Evolutionary conservation across 2,888 invertebrate genomes (phyloP).

Genomic region (Dastarcus helophoroides): DNA sequence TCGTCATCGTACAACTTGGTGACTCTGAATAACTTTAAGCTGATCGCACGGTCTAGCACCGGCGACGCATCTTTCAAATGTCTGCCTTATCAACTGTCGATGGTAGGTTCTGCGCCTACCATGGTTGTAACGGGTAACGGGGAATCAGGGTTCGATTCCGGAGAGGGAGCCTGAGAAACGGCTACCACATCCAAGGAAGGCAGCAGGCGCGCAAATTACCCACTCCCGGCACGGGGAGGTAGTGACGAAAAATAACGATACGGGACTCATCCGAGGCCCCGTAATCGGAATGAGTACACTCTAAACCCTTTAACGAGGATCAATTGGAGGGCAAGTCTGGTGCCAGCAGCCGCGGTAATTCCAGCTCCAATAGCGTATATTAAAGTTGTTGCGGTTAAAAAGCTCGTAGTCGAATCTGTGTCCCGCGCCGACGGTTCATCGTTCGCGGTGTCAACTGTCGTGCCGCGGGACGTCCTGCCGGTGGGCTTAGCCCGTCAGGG

Average conservation of each 20-base stretch:
- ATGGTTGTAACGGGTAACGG: conserved; percentile 60
- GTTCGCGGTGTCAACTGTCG: conserved; percentile 18
- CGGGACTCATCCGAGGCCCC: conserved; percentile 42
- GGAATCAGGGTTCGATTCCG: conserved; percentile 65
- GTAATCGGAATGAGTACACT: conserved; percentile 42
- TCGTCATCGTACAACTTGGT: conserved; percentile 37
- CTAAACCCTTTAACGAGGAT: conserved; percentile 25
- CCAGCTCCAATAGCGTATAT: conserved; percentile 59
- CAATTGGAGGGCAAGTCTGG: conserved; percentile 49
- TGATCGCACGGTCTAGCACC: conserved; percentile 38
- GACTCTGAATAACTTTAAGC: conserved; percentile 39
- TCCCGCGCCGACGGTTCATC: conserved; percentile 18
- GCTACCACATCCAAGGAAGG: conserved; percentile 61
- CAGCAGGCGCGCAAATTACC: conserved; percentile 60
- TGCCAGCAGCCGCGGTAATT: conserved; percentile 64
- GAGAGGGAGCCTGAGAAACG: conserved; percentile 60
- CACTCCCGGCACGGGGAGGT: conserved; percentile 48
- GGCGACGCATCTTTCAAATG: conserved; percentile 52
- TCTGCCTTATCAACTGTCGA: conserved; percentile 59
- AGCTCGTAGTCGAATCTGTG: conserved; percentile 33
- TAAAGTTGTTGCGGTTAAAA: conserved; percentile 55
- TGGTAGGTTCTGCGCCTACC: conserved; percentile 55
- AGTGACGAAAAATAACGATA: conserved; percentile 58
- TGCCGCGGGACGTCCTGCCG: conserved; percentile 48
- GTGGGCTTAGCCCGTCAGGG: conserved; percentile 22